Base-by-base conservation (phyloP, 2,113 vertebrate species). In the Plestiodon gilberti region DNA sequence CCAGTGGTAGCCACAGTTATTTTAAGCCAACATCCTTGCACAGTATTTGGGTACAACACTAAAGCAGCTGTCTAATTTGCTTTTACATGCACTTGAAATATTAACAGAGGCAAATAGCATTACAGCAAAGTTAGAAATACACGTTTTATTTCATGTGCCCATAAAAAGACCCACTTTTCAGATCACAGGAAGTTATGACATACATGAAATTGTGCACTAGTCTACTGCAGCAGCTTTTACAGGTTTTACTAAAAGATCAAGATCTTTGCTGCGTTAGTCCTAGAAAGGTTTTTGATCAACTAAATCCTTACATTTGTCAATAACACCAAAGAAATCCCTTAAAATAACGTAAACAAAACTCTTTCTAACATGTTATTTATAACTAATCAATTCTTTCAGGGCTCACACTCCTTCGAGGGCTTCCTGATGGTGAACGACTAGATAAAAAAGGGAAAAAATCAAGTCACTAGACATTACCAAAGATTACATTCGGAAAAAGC, bases 311-410 rank as follows among this genome's bases (percentile, higher is more conserved):
- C 94, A 96, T 94, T 95, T 96, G 73, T 83, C 87, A 96, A 93
- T 96, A 94, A 96, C 95, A 91, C 91, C 95, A 96, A 95, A 95
- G 77, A 96, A 95, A 96, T 96, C 96, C 97, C 96, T 96, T 96
- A 95, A 95, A 93, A 96, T 96, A 96, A 96, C 97, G 97, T 97
- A 97, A 97, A 96, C 96, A 97, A 96, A 97, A 96, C 96, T 96
- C 90, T 95, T 96, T 96, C 95, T 95, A 96, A 95, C 95, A 95
- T 93, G 93, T 94, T 92, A 87, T 93, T 94, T 92, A 90, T 88
- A 92, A 93, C 97, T 96, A 98, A 96, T 97, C 96, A 92, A 97
- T 96, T 96, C 96, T 96, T 92, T 97, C 96, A 93, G 97, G 96
- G 93, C 97, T 98, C 91, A 96, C 96, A 93, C 96, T 98, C 95